A percentile compares a stretch with the other conserved stretches of the same genome.
These are phyloP conservation scores for Drosophila borealis DNA, from an alignment of 2,888 invertebrate species.

Conservation along the genomic window DNA sequence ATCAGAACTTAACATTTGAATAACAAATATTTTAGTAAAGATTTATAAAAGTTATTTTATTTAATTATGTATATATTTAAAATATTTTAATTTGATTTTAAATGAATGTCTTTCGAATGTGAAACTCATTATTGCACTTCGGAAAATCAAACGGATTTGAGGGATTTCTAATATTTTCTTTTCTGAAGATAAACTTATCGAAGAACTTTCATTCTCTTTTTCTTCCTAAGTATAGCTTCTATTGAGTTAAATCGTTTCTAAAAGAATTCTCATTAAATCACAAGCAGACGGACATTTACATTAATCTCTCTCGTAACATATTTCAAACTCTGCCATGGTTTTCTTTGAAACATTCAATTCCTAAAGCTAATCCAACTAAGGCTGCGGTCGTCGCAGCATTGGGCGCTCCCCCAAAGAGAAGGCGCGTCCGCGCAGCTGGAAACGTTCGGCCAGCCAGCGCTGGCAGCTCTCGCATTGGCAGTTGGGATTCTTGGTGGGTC, in stretches of 20 bases:
- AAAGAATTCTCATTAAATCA: not conserved
- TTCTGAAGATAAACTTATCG: no score
- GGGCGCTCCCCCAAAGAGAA: conserved; percentile 87
- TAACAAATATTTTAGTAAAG: no score
- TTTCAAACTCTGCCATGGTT: conserved; percentile 15
- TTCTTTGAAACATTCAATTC: not conserved
- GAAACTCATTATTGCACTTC: no score
- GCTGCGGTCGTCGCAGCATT: conserved; percentile 62
- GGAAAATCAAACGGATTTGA: not conserved
- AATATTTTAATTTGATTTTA: no score
- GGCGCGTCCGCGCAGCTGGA: conserved; percentile 86
- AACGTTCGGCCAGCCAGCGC: conserved; percentile 85
- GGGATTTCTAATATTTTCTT: not conserved
- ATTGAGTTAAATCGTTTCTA: not conserved
- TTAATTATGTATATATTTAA: not conserved
- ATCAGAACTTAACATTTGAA: no score
- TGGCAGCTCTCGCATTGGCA: conserved; percentile 90
- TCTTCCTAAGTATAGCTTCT: not conserved
- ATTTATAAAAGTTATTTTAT: no score
- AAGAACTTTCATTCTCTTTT: not conserved
- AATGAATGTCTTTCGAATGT: no score
- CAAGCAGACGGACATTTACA: conserved; percentile 10
- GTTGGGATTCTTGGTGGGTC: conserved; percentile 90
- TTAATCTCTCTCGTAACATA: not conserved
- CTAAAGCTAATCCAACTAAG: conserved; percentile 23